Percentiles rank a stretch among this genome's conserved stretches.
Evolutionary conservation across 2,113 vertebrate species (phyloP).

Genomic region (Chiloscyllium plagiosum): DNA sequence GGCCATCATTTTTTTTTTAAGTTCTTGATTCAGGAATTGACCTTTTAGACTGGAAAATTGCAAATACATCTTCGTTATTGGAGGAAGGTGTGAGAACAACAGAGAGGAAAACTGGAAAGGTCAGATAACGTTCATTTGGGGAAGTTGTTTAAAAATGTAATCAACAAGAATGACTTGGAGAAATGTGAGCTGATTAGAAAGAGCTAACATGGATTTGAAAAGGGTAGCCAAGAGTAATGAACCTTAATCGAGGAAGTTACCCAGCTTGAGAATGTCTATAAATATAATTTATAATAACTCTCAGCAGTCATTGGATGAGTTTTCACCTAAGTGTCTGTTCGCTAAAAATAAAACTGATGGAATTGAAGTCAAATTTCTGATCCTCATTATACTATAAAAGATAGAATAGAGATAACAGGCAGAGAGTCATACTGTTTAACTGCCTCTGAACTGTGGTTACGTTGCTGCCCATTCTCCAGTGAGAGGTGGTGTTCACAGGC

Average conservation of each 20-base stretch:
- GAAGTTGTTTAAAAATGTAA: background rate
- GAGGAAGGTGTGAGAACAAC: background rate
- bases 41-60: background rate
- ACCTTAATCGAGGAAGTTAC: too few species aligned
- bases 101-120: background rate
- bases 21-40: background rate
- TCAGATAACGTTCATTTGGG: background rate
- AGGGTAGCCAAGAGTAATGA: background rate
- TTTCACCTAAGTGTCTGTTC: background rate
- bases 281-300: background rate
- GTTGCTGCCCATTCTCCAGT: too few species aligned
- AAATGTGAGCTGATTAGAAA: background rate
- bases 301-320: background rate
- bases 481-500: too few species aligned
- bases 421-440: too few species aligned
- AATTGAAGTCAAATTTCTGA: background rate
- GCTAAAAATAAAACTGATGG: background rate
- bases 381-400: too few species aligned
- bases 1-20: background rate
- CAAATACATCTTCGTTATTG: background rate
- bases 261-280: background rate
- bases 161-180: background rate
- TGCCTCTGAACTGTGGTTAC: too few species aligned
- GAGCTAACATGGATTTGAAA: background rate
- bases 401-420: too few species aligned